Conservation (phyloP, 2,888 invertebrate species). For the Cheiracanthium punctorium region DNA sequence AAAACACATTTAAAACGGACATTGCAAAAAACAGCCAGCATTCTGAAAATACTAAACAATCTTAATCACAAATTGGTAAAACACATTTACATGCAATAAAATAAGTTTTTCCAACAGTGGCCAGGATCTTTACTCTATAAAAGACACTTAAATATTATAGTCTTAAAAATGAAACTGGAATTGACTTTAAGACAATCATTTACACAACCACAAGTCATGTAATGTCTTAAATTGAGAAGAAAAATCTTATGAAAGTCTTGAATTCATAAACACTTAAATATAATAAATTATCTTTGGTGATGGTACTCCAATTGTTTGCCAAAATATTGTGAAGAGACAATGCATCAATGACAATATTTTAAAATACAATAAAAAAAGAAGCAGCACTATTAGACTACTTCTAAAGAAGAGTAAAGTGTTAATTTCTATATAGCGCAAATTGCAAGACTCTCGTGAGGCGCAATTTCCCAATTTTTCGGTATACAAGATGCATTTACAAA, state of each 20-base stretch:
- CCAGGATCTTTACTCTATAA: no score
- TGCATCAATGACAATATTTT: slow-evolving; percentile 48
- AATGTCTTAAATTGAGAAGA: no score
- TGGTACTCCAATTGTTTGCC: slow-evolving; percentile 42
- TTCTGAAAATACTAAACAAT: no score
- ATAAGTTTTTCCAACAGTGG: no score
- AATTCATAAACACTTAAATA: background rate
- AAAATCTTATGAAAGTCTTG: background rate
- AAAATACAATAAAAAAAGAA: slow-evolving; percentile 56
- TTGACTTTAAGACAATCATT: no score
- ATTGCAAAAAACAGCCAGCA: no score
- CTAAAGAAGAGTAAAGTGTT: slow-evolving; percentile 63
- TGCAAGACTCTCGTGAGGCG: slow-evolving; percentile 65
- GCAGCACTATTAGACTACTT: slow-evolving; percentile 50
- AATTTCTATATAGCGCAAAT: slow-evolving; percentile 59
- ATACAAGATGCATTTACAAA: slow-evolving; percentile 50
- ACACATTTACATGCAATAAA: no score
- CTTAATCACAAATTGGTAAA: no score
- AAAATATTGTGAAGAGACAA: slow-evolving; percentile 52
- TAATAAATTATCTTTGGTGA: slow-evolving; percentile 22
- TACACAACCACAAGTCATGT: no score
- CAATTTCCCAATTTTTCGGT: slow-evolving; percentile 59
- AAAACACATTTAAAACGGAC: no score
- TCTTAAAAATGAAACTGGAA: no score
- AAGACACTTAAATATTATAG: no score